These are phyloP conservation scores for Scaptomyza parva DNA, from an alignment of 2,888 invertebrate species.

Conservation along the genomic window DNA sequence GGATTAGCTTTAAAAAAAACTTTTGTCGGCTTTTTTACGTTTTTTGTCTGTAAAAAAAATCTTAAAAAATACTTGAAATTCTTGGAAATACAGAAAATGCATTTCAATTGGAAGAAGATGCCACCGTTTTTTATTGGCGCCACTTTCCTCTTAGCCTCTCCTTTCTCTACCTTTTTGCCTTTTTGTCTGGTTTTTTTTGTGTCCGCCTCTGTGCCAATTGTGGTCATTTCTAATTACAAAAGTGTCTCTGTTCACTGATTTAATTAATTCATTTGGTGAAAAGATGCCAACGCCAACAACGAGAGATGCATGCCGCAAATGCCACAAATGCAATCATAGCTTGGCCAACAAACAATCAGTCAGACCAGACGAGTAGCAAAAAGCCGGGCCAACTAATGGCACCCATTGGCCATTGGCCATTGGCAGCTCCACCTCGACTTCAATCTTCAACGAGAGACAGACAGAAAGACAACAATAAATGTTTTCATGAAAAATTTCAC, in stretches of 20 bases:
- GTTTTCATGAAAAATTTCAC: constrained; percentile 41
- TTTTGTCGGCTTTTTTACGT: constrained; percentile 33
- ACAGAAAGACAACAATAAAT: constrained; percentile 22
- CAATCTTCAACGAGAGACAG: too few relatives aligned
- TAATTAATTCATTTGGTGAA: constrained; percentile 80
- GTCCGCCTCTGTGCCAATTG: constrained; percentile 67
- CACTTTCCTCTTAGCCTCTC: constrained; percentile 52
- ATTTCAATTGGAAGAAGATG: constrained; percentile 36
- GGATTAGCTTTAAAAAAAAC: constrained; percentile 18
- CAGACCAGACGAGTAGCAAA: neutral
- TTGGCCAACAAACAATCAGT: constrained; percentile 16
- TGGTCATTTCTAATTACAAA: constrained; percentile 76
- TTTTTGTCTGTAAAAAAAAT: constrained; percentile 32
- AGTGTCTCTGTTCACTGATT: constrained; percentile 65
- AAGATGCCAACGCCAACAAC: constrained; percentile 69
- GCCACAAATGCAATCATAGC: constrained; percentile 40
- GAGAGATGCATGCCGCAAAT: constrained; percentile 45
- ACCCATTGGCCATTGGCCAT: neutral
- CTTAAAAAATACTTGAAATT: constrained; percentile 55
- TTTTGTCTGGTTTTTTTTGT: constrained; percentile 36
- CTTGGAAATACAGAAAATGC: constrained; percentile 66
- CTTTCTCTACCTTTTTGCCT: constrained; percentile 29
- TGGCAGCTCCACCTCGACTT: neutral
- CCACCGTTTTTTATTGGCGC: constrained; percentile 44
- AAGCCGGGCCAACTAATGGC: constrained; percentile 9